Base-by-base conservation (phyloP, 2,797 vertebrate genomes). In the Cuniculus paca region DNA sequence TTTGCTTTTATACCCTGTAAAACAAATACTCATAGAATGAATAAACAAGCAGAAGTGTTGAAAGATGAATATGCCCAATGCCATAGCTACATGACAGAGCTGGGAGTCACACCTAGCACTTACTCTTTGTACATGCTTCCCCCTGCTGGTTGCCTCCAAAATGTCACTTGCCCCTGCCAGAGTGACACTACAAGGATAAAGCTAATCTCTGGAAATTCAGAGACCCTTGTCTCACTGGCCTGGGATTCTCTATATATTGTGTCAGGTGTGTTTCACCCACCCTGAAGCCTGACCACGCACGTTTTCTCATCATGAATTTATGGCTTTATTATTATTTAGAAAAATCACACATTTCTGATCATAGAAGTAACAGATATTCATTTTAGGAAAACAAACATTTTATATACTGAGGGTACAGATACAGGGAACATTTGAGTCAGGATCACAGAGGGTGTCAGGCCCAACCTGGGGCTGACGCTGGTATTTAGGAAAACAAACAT, bases 341-440 rank as follows among this genome's bases (percentile, higher is more conserved):
- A 92, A 92, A 95, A 58, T 58, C 45, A 65, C 1, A 70, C 7
- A 14, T 90, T 80, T 91, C 68, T 81, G 60, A 74, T n/a, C 52
- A 61, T 0, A 72, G 45, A 80, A 60, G 28, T 22, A 22, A 70
- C 0, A 78, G 28, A 63, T 17, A 10, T 63, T 70, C n/a, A 26
- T 36, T 95, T 81, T 24, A 36, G 42, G 31, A 83, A 56, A 89
- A 74, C 16, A n/a, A 26, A 9, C 5, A 28, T 65, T 83, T 61
- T 31, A 17, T 50, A 75, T n/a, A n/a, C 34, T 19, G 3, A 31
- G 19, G 65, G 16, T 26, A 11, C 19, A 58, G 80, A 24, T 22
- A 1, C 31, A 17, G 24, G 34, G 58, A 48, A 6, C 26, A 4
- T 2, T 65, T 2, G 0, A 52, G 34, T 14, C 34, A 65, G 74